Conservation (phyloP, 2,797 vertebrate genomes). For the Brachyalestes nurse region DNA sequence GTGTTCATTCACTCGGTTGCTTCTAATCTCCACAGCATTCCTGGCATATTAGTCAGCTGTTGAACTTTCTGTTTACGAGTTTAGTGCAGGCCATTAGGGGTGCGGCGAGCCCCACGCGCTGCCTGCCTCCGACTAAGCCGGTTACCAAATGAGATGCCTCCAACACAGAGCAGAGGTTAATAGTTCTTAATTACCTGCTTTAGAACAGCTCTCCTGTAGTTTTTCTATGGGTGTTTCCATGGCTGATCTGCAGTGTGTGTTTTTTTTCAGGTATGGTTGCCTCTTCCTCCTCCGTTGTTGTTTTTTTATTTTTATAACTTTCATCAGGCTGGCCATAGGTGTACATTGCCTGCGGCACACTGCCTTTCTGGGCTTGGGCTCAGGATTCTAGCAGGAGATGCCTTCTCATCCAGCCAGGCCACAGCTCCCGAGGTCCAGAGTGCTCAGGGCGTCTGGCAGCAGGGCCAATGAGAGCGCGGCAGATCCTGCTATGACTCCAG, state of each 20-base stretch:
- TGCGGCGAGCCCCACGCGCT: neutral
- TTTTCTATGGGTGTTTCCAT: neutral
- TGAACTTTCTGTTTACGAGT: slow-evolving; percentile 8
- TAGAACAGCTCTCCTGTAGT: neutral
- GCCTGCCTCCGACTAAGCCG: neutral
- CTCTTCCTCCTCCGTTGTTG: neutral
- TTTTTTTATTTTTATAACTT: slow-evolving; percentile 9
- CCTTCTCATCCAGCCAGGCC: slow-evolving; percentile 43
- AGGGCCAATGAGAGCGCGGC: slow-evolving; percentile 37
- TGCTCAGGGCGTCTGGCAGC: slow-evolving; percentile 40
- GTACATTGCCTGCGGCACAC: slow-evolving; percentile 41
- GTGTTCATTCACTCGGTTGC: neutral
- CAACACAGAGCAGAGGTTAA: neutral
- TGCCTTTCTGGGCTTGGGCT: slow-evolving; percentile 25
- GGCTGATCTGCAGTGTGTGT: neutral
- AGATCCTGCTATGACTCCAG: slow-evolving; percentile 34
- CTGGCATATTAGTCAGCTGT: neutral
- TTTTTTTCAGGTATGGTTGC: neutral
- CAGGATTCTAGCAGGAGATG: slow-evolving; percentile 42
- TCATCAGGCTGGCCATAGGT: slow-evolving; percentile 50
- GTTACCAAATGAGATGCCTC: neutral
- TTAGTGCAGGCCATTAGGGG: neutral
- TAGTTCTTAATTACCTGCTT: neutral
- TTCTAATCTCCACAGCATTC: slow-evolving; percentile 1
- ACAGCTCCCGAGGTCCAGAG: slow-evolving; percentile 27